Base-by-base conservation (phyloP, 2,113 vertebrate species). In the Callocephalon fimbriatum region DNA sequence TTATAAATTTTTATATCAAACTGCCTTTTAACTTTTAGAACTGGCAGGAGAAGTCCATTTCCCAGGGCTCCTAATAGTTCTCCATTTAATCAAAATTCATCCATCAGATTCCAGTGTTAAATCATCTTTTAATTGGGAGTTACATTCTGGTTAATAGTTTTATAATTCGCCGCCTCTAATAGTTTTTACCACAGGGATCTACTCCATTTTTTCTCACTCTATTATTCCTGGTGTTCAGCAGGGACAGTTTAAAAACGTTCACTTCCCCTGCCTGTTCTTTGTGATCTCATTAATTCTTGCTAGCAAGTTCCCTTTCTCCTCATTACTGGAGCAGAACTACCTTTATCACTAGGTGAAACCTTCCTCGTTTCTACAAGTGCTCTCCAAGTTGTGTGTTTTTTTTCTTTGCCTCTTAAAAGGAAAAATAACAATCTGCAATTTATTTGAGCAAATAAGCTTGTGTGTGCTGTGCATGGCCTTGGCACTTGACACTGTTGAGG, bases 101-200 rank as follows among this genome's bases (percentile, higher is more conserved):
- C 99, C 99, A 99, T 99, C 99, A 99, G 99, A 99, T 99, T 99
- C 99, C 98, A 99, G 98, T 99, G 99, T 99, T 99, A 99, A 99
- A 99, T 99, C 99, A 99, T 99, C 98, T 99, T 99, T 99, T 99
- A 99, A 99, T 99, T 99, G 99, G 99, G 98, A 99, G 99, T 99
- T 99, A 99, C 99, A 99, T 99, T 99, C 99, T 99, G 99, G 98
- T 99, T 99, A 99, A 99, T 99, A 99, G 99, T 99, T 99, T 99
- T 99, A 99, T 99, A 99, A 99, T 99, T 99, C 98, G 87, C 98
- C 98, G 98, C 98, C 99, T 99, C 98, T 99, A 99, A 99, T 99
- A 99, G 99, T 99, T 98, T 98, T 98, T 98, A 99, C 99, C 99
- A 98, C 98, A 99, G 99, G 99, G 99, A 99, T 99, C 98, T 98